Conservation (phyloP, 2,797 vertebrate genomes). For the Notolepis coatsorum region DNA sequence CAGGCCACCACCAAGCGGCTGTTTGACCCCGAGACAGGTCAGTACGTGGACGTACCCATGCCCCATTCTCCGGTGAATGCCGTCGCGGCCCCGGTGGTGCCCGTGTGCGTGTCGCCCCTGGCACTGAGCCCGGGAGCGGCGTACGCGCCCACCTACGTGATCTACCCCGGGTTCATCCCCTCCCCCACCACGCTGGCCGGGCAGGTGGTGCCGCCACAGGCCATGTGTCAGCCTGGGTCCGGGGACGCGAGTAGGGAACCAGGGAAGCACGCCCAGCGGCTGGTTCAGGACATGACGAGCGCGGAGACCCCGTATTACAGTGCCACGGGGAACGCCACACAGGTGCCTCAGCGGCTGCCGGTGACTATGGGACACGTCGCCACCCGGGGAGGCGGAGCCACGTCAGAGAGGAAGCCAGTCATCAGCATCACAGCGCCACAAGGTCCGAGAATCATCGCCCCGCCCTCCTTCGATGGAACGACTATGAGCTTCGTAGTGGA, state of each 20-base stretch:
- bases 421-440: constrained; percentile 95
- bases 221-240: constrained; percentile 28
- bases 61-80: constrained; percentile 80
- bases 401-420: constrained; percentile 85
- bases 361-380: constrained; percentile 62
- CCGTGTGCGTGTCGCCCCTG: constrained; percentile 84
- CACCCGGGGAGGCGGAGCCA: constrained; percentile 34
- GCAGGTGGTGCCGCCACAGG: constrained; percentile 57
- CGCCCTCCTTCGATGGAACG: constrained; percentile 95
- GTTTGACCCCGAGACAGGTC: constrained; percentile 94
- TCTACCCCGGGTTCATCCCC: constrained; percentile 86
- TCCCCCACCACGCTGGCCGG: constrained; percentile 62
- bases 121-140: constrained; percentile 82
- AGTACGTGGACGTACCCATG: constrained; percentile 93
- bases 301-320: constrained; percentile 86
- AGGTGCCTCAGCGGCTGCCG: constrained; percentile 49
- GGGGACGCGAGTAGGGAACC: constrained; percentile 54
- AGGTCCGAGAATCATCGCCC: constrained; percentile 93
- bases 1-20: constrained; percentile 87
- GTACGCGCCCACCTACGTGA: constrained; percentile 89
- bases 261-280: constrained; percentile 40
- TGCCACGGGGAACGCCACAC: constrained; percentile 76
- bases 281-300: constrained; percentile 48
- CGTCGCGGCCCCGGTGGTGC: constrained; percentile 82
- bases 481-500: constrained; percentile 99